Evolutionary conservation across 2,113 vertebrate genomes (phyloP).

Genomic region (Craseonycteris thonglongyai): DNA sequence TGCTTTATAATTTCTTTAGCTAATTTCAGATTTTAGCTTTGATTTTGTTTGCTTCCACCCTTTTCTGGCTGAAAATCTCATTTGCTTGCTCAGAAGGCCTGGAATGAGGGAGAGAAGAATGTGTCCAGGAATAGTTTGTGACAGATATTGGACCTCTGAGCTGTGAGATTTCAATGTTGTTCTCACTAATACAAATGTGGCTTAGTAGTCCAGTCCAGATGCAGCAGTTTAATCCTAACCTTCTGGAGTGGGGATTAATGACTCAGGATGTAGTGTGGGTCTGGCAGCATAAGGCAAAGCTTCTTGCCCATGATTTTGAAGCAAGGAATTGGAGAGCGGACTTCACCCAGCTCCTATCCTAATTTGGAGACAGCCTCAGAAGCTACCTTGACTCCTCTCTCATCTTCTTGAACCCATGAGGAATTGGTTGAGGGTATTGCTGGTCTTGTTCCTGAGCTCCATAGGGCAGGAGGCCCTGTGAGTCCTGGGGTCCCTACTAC

Average conservation of each 20-base stretch:
- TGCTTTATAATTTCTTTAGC: neutral
- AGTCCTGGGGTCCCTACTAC: neutral
- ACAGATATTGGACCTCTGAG: slow-evolving; percentile 15
- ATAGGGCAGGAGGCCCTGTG: too few relatives aligned
- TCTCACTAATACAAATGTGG: neutral
- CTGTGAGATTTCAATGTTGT: neutral
- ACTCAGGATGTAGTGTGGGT: neutral
- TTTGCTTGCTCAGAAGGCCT: slow-evolving; percentile 36
- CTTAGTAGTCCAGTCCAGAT: neutral
- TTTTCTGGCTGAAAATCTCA: slow-evolving; percentile 13
- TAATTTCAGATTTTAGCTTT: slow-evolving; percentile 5
- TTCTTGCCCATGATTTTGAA: neutral
- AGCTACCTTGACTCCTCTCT: neutral
- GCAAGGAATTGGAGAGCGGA: neutral
- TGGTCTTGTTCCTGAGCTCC: neutral
- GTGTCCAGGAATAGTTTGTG: neutral
- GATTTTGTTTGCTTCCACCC: slow-evolving; percentile 2
- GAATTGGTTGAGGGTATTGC: too few relatives aligned
- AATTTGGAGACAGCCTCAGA: neutral
- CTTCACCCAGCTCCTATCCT: fast-evolving
- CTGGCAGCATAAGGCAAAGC: neutral
- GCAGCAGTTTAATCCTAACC: neutral
- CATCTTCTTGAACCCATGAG: neutral
- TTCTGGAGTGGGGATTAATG: neutral
- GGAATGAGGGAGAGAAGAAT: neutral